Percentiles rank a stretch among this genome's conserved stretches.
phyloP scores from a whole-genome alignment of 2,113 vertebrate genomes.

The Passer montanus region DNA sequence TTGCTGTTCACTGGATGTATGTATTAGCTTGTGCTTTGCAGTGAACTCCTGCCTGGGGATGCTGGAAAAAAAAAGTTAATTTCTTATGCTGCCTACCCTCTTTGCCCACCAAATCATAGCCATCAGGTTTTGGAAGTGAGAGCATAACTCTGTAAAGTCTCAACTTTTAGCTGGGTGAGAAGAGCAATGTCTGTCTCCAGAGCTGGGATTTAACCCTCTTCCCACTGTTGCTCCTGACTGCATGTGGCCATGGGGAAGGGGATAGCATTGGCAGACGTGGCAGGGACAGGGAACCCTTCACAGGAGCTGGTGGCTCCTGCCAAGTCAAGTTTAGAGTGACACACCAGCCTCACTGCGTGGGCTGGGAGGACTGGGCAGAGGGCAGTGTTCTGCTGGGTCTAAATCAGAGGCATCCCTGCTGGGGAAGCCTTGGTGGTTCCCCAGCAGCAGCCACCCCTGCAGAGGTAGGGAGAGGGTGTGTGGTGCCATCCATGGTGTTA shows the following conservation, averaged over 20 bases:
- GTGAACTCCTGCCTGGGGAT: background rate
- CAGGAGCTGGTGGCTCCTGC: background rate
- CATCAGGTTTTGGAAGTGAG: background rate
- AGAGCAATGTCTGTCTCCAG: background rate
- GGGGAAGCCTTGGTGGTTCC: background rate
- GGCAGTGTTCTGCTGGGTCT: background rate
- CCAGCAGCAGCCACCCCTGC: rapidly evolving
- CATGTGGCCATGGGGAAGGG: background rate
- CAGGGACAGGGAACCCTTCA: background rate
- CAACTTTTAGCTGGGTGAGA: background rate
- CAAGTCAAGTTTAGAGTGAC: background rate
- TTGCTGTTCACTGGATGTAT: background rate
- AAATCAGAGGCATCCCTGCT: background rate
- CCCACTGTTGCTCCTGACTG: rapidly evolving
- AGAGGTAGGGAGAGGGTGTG: background rate
- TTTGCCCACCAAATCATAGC: background rate
- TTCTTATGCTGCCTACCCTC: background rate
- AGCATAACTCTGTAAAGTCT: background rate
- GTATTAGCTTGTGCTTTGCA: background rate
- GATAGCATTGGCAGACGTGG: background rate
- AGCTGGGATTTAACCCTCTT: background rate
- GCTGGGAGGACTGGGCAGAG: background rate
- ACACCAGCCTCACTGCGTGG: rapidly evolving
- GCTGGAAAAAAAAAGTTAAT: background rate
- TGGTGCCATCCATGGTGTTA: rapidly evolving